Conservation (phyloP, 2,113 vertebrate genomes). For the Tursiops truncatus region DNA sequence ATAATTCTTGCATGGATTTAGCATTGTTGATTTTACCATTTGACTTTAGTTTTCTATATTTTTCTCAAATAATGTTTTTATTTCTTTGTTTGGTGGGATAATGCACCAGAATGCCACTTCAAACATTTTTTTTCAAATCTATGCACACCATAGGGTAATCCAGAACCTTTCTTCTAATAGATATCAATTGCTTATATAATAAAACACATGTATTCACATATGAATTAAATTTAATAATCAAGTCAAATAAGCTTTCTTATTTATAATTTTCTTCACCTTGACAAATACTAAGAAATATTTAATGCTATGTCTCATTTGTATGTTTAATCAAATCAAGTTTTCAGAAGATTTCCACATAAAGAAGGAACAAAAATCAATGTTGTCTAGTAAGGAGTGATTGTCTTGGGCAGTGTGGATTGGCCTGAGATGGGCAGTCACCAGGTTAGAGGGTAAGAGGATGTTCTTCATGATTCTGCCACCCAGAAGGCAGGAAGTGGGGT, state of each 20-base stretch:
- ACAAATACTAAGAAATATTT: background rate
- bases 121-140: background rate
- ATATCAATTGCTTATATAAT: background rate
- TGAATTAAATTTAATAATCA: slow-evolving; percentile 28
- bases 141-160: background rate
- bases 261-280: slow-evolving; percentile 20
- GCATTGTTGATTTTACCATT: slow-evolving; percentile 22
- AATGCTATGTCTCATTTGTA: background rate
- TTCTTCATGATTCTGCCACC: background rate
- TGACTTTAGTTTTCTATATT: background rate
- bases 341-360: background rate
- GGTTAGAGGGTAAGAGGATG: background rate
- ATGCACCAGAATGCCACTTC: background rate
- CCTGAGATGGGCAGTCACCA: background rate
- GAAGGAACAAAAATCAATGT: background rate
- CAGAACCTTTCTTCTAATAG: background rate
- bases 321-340: background rate
- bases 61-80: slow-evolving; percentile 6
- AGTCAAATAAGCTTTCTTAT: background rate
- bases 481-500: background rate
- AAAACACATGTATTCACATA: slow-evolving; percentile 10
- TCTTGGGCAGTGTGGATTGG: background rate
- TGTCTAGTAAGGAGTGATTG: background rate
- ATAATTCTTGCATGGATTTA: background rate
- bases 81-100: background rate